Evolutionary conservation across 2,888 invertebrate genomes (phyloP), one percentile per base, ranked within the genome.

Genomic region (Trachelus tabidus): DNA sequence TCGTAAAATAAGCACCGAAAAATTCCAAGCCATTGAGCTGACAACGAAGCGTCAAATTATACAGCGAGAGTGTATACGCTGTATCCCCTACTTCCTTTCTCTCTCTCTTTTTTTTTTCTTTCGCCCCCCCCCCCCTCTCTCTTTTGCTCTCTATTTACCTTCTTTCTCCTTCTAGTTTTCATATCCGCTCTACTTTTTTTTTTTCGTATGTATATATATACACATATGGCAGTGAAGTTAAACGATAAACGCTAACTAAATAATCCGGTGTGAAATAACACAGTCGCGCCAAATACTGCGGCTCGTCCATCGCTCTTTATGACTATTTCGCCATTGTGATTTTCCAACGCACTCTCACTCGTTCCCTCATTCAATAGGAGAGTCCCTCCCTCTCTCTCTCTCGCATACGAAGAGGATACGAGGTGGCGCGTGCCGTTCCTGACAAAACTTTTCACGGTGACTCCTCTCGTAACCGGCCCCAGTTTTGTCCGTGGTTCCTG

Each of bases 401-500:
- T 40, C 12, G 40, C 15, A 40, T 40, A 40, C 40, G 40, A 33
- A n/a, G 37, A 73, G 34, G 73, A 34, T 35, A 34, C 56, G 68
- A 69, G 69, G 30, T 69, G 69, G 69, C 69, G 33, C 69, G 69
- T 69, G 69, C 69, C 69, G 69, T 33, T 12, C 31, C 12, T 23
- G 69, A 69, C 69, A 69, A 69, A 69, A 69, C 69, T 69, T 69
- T 69, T 69, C 30, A 69, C 30, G 69, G 69, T 33, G 15, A 40
- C 15, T 40, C 40, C 40, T 40, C 40, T 40, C 40, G 40, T 15
- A 40, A 40, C 15, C 40, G 40, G 31, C 69, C 69, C 69, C 31
- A 30, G 69, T 69, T 69, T 69, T 33, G 69, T 69, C 69, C 69
- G 69, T 15, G 33, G 15, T 40, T 69, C 79, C 85, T 80, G 84